phyloP scores from a whole-genome alignment of 2,888 invertebrate species.

The Drosophila flavopinicola region DNA sequence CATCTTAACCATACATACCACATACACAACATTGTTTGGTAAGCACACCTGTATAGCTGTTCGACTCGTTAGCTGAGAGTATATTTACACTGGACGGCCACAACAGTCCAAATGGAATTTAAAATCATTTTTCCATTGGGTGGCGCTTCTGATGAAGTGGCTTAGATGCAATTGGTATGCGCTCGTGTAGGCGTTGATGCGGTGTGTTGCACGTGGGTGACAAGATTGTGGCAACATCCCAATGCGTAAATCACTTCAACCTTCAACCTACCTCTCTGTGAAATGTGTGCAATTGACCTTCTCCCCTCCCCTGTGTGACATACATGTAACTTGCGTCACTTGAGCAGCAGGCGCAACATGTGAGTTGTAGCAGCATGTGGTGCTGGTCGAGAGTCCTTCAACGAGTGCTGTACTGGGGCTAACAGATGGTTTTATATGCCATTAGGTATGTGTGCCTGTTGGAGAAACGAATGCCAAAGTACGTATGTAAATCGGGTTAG shows the following conservation, averaged over 20 bases:
- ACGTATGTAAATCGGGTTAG: neutral
- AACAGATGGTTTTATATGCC: neutral
- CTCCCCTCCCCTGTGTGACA: slow-evolving; percentile 1
- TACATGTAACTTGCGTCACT: slow-evolving; percentile 33
- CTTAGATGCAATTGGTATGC: slow-evolving; percentile 37
- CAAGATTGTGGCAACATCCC: slow-evolving; percentile 48
- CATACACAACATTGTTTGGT: slow-evolving; percentile 1
- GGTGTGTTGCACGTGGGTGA: slow-evolving; percentile 26
- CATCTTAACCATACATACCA: neutral
- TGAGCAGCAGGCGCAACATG: slow-evolving; percentile 22
- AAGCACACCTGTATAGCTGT: neutral
- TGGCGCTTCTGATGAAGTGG: slow-evolving; percentile 33
- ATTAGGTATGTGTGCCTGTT: too few relatives aligned
- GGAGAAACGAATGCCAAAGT: too few relatives aligned
- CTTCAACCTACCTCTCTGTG: slow-evolving; percentile 9
- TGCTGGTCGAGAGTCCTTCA: neutral
- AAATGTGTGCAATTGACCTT: slow-evolving; percentile 4
- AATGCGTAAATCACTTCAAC: slow-evolving; percentile 51
- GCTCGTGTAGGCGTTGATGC: slow-evolving; percentile 30
- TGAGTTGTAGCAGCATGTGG: neutral
- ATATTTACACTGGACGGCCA: slow-evolving; percentile 22
- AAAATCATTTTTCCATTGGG: slow-evolving; percentile 40
- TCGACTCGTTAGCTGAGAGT: slow-evolving; percentile 1
- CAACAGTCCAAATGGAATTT: slow-evolving; percentile 51
- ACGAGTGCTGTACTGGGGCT: neutral